A percentile compares a stretch with the other conserved stretches of the same genome.
Conservation (phyloP, 1,140 invertebrate species). For the Leptopilina clavipes region DNA sequence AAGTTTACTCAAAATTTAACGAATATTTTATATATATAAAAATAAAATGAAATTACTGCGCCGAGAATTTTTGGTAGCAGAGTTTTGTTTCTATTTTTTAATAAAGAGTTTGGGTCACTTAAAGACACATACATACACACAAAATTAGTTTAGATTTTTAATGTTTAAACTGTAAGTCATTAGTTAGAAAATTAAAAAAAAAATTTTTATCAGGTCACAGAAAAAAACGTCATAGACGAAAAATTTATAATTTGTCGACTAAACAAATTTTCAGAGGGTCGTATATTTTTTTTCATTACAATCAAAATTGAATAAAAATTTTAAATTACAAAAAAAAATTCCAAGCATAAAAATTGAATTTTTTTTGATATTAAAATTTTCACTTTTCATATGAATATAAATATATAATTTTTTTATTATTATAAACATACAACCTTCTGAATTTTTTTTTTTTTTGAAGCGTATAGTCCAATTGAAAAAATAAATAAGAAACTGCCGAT, state of each 20-base stretch:
- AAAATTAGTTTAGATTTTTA: slow-evolving; percentile 24
- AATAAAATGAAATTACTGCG: slow-evolving; percentile 8
- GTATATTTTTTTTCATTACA: too few species aligned
- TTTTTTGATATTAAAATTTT: too few species aligned
- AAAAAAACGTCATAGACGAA: background rate
- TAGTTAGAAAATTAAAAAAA: slow-evolving; percentile 13
- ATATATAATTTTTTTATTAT: too few species aligned
- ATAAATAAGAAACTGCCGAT: slow-evolving; percentile 19
- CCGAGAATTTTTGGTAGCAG: slow-evolving; percentile 3
- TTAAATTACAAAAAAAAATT: background rate
- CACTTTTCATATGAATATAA: too few species aligned
- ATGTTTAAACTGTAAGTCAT: slow-evolving; percentile 14
- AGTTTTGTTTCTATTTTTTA: slow-evolving; percentile 17
- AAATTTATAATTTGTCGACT: background rate
- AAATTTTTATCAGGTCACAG: slow-evolving; percentile 1
- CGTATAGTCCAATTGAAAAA: background rate
- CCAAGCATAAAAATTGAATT: too few species aligned
- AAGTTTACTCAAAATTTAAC: background rate
- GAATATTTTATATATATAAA: slow-evolving; percentile 27
- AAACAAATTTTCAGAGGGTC: slow-evolving; percentile 3
- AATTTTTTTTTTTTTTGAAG: background rate
- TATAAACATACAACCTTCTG: background rate
- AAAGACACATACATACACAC: background rate
- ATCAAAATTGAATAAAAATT: background rate
- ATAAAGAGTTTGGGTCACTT: slow-evolving; percentile 21